These are phyloP conservation scores for Craniophora ligustri DNA, from an alignment of 2,888 invertebrate species.

Conservation along the genomic window DNA sequence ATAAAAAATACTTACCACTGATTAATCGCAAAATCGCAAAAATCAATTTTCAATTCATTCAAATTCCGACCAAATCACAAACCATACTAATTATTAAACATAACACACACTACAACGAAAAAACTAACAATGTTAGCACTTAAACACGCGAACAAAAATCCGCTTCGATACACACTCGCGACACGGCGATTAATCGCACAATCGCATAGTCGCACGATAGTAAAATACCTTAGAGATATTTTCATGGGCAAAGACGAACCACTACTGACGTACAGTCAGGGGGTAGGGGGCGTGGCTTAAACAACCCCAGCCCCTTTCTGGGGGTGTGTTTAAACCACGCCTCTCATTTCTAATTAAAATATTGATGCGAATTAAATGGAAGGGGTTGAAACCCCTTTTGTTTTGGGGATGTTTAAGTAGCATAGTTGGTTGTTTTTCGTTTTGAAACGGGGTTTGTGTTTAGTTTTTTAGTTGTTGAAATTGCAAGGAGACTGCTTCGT, in stretches of 20 bases:
- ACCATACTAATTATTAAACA: too few species aligned
- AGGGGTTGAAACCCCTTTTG: constrained; percentile 31
- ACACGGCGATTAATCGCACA: constrained; percentile 17
- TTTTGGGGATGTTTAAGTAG: constrained; percentile 8
- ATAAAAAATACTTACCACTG: too few species aligned
- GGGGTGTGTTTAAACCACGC: constrained; percentile 37
- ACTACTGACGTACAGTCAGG: constrained; percentile 28
- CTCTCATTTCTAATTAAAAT: constrained; percentile 28
- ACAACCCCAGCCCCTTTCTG: constrained; percentile 9
- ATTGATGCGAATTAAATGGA: constrained; percentile 39
- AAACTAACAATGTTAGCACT: too few species aligned
- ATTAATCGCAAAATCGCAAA: constrained; percentile 2
- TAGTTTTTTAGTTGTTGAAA: background rate
- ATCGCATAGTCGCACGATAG: constrained; percentile 7
- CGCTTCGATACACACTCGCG: constrained; percentile 5
- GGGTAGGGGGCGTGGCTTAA: constrained; percentile 22
- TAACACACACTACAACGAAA: too few species aligned
- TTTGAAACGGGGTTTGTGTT: background rate
- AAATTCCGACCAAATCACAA: too few species aligned
- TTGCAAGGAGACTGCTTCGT: too few species aligned
- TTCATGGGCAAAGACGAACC: constrained; percentile 8
- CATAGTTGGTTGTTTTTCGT: background rate
- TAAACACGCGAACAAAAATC: too few species aligned
- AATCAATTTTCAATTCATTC: too few species aligned
- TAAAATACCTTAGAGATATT: constrained; percentile 22